phyloP scores from a whole-genome alignment of 2,888 invertebrate genomes.

The Eupeodes latifasciatus region DNA sequence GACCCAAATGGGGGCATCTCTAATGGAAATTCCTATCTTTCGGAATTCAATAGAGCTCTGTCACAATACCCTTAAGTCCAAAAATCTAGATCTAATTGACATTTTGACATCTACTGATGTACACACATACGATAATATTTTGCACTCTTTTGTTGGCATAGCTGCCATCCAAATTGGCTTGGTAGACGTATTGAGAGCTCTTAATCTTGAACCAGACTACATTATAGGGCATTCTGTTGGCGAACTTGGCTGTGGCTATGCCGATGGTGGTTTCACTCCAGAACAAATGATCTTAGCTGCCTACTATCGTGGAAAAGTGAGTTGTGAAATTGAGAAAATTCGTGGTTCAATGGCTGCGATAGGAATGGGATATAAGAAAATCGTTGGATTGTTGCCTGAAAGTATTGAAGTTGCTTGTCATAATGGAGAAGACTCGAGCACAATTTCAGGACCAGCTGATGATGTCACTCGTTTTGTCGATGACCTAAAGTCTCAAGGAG shows the following conservation, averaged over 20 bases:
- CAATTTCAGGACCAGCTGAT: constrained; percentile 94
- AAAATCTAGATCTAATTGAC: constrained; percentile 87
- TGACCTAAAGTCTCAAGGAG: constrained; percentile 88
- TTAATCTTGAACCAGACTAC: constrained; percentile 89
- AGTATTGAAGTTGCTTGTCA: constrained; percentile 94
- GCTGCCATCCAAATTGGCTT: constrained; percentile 88
- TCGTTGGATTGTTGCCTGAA: constrained; percentile 87
- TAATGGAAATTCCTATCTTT: constrained; percentile 91
- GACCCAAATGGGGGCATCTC: constrained; percentile 91
- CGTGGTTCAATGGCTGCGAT: constrained; percentile 95
- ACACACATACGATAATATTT: constrained; percentile 87
- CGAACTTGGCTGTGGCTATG: constrained; percentile 97
- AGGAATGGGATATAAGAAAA: constrained; percentile 87
- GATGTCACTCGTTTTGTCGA: constrained; percentile 88
- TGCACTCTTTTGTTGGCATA: constrained; percentile 90
- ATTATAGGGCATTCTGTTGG: constrained; percentile 97
- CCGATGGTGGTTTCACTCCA: constrained; percentile 94
- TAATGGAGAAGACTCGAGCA: constrained; percentile 93
- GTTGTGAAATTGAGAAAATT: constrained; percentile 88
- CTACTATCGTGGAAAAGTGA: constrained; percentile 92
- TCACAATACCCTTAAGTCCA: constrained; percentile 86
- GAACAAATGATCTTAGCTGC: constrained; percentile 94
- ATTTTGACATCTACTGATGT: constrained; percentile 88
- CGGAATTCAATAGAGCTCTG: constrained; percentile 88
- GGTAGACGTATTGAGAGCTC: constrained; percentile 87